These are phyloP conservation scores for Pangasius sanitwongsei DNA, from an alignment of 2,797 vertebrate genomes.

Conservation along the genomic window DNA sequence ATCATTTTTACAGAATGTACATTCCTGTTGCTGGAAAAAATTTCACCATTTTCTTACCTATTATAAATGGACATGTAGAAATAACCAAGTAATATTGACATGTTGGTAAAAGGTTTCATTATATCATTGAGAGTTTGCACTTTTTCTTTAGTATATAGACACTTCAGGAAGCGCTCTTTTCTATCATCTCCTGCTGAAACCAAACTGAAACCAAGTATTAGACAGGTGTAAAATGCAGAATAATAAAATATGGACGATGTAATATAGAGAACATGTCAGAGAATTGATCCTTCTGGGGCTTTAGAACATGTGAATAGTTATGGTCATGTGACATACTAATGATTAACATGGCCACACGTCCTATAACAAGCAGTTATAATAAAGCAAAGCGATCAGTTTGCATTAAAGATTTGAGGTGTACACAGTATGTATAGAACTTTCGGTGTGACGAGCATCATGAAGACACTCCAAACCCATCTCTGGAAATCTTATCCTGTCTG, in stretches of 20 bases:
- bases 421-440: background rate
- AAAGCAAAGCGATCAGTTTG: constrained; percentile 1
- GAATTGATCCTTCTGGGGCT: background rate
- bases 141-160: background rate
- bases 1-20: background rate
- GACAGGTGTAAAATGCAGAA: background rate
- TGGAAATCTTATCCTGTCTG: background rate
- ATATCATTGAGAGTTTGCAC: background rate
- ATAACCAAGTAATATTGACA: background rate
- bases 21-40: background rate
- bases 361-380: background rate
- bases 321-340: background rate
- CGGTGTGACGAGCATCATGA: background rate
- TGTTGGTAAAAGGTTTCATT: background rate
- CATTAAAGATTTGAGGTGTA: background rate
- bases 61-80: background rate
- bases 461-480: background rate
- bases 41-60: background rate
- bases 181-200: background rate
- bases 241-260: background rate
- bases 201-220: background rate
- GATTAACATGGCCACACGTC: background rate
- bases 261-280: background rate
- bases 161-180: background rate
- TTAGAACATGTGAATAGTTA: background rate